Conservation (phyloP, 1,140 invertebrate genomes). For the Eulimnadia texana region DNA sequence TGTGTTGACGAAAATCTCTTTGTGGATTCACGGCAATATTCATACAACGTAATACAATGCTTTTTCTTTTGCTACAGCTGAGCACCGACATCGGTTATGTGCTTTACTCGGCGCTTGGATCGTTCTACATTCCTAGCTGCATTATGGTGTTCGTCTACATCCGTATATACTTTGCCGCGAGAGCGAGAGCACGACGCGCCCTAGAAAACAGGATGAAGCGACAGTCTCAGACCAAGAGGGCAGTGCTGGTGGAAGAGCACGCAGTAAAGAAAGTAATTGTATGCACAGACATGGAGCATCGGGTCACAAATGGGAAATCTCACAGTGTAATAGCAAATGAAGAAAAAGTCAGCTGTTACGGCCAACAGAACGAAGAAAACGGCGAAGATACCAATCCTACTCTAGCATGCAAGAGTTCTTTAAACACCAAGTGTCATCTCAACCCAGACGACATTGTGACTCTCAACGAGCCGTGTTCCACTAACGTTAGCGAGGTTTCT, state of each 20-base stretch:
- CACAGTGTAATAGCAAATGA: not conserved
- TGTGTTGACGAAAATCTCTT: too few species aligned
- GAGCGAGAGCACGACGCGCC: constrained; percentile 68
- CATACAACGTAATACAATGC: too few species aligned
- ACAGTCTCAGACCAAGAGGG: constrained; percentile 27
- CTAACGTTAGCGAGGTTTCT: not conserved
- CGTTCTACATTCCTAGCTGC: constrained; percentile 95
- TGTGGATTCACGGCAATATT: too few species aligned
- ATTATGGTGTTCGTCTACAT: constrained; percentile 99
- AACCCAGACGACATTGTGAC: not conserved
- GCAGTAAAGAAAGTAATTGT: not conserved
- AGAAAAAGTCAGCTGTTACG: not conserved
- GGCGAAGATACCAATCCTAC: too few species aligned
- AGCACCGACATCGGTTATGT: constrained; percentile 94
- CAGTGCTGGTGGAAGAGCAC: constrained; percentile 11
- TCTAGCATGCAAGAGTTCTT: not conserved
- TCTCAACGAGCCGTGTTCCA: not conserved
- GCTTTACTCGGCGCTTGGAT: constrained; percentile 90
- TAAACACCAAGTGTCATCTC: not conserved
- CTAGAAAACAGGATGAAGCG: constrained; percentile 56
- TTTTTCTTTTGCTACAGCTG: constrained; percentile 48
- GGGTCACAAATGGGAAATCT: not conserved
- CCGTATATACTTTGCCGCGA: constrained; percentile 92
- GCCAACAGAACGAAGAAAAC: too few species aligned
- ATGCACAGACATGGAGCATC: not conserved